Conservation (phyloP, 2,888 invertebrate species). For the Cancer borealis region DNA sequence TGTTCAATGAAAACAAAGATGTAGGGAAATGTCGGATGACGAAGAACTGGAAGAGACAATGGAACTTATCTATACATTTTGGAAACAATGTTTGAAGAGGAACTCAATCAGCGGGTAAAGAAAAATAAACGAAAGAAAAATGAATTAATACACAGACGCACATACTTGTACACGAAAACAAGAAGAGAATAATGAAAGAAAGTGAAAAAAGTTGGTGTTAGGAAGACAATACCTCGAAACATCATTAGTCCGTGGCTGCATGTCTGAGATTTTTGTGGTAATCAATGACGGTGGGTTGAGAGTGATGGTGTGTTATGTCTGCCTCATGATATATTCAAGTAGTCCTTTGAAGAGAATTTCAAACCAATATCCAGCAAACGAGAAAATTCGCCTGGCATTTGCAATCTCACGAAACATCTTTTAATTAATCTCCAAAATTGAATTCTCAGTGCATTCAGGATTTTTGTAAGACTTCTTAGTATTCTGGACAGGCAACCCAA, state of each 20-base stretch:
- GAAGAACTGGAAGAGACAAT: too few species aligned
- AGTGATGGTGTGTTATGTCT: not conserved
- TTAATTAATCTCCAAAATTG: not conserved
- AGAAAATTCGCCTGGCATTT: not conserved
- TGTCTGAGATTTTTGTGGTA: too few species aligned
- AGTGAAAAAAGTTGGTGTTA: too few species aligned
- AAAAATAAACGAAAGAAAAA: too few species aligned
- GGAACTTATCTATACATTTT: too few species aligned
- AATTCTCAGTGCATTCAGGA: not conserved
- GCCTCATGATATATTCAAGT: not conserved
- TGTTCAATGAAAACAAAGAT: not conserved
- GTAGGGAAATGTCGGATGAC: not conserved
- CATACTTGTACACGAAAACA: too few species aligned
- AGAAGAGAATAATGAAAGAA: too few species aligned
- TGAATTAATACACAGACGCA: too few species aligned
- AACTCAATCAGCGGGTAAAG: too few species aligned
- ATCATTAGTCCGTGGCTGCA: too few species aligned
- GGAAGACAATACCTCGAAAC: too few species aligned
- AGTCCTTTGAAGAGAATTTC: not conserved
- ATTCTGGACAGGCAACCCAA: not conserved
- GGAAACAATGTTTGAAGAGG: too few species aligned
- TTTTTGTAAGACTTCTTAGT: not conserved
- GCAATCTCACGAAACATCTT: not conserved
- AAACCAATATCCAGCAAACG: not conserved
- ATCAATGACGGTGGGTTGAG: not conserved